These are phyloP conservation scores for Ctenodactylus gundi DNA, from an alignment of 2,113 vertebrate species.

Conservation along the genomic window DNA sequence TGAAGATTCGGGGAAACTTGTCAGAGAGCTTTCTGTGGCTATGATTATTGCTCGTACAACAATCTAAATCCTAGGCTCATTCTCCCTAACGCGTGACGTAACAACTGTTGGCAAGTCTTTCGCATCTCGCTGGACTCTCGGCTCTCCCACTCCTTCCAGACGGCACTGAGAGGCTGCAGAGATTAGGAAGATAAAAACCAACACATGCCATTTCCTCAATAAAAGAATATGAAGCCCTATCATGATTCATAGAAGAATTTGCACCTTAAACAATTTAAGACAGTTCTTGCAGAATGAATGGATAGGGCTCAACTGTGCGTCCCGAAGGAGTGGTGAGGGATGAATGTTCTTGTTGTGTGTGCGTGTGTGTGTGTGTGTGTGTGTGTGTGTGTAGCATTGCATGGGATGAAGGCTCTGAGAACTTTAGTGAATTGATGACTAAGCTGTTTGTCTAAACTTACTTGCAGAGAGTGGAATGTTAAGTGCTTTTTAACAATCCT, in stretches of 20 bases:
- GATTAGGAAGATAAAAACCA: slow-evolving; percentile 28
- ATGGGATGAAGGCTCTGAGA: not conserved
- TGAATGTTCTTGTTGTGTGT: not conserved
- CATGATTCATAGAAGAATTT: not conserved
- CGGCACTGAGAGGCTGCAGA: not conserved
- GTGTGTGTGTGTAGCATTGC: too few species aligned
- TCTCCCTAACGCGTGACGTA: not conserved
- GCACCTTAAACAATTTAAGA: not conserved
- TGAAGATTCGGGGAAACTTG: slow-evolving; percentile 4
- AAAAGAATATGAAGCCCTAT: slow-evolving; percentile 8
- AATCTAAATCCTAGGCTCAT: not conserved
- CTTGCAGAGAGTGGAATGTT: slow-evolving; percentile 58
- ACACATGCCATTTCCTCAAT: not conserved
- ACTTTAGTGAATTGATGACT: slow-evolving; percentile 14
- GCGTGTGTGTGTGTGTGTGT: too few species aligned
- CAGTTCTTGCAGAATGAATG: not conserved
- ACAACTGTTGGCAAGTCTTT: not conserved
- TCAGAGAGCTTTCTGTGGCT: not conserved
- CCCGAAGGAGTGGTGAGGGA: not conserved
- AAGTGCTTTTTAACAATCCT: slow-evolving; percentile 68
- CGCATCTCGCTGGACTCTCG: not conserved
- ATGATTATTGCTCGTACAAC: not conserved
- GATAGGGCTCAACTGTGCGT: not conserved
- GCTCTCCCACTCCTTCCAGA: not conserved
- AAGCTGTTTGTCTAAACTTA: slow-evolving; percentile 44